Percentiles rank a stretch among this genome's conserved stretches.
phyloP scores from a whole-genome alignment of 2,888 invertebrate species.

The Diarsia brunnea region DNA sequence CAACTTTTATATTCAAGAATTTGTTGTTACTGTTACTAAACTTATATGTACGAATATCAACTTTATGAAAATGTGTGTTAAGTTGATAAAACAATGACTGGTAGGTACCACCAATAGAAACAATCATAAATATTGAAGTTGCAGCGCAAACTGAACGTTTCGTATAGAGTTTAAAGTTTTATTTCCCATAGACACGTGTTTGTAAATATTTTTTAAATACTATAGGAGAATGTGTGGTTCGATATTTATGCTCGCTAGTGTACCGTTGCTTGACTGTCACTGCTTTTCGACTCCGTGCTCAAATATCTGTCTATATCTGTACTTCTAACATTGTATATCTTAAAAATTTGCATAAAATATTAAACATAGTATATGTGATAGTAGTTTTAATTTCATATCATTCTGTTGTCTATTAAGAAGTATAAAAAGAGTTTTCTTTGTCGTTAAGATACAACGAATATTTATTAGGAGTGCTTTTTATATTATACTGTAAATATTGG shows the following conservation, averaged over 20 bases:
- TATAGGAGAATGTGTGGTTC: constrained; percentile 25
- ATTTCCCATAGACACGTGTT: neutral
- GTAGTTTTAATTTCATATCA: constrained; percentile 58
- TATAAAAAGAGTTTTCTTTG: constrained; percentile 51
- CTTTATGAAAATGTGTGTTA: neutral
- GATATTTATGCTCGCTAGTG: constrained; percentile 62
- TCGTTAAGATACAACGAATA: constrained; percentile 72
- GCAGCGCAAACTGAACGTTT: neutral
- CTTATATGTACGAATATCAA: too few relatives aligned
- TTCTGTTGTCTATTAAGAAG: constrained; percentile 48
- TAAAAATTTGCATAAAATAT: constrained; percentile 42
- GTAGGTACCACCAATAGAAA: neutral
- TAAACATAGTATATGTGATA: constrained; percentile 67
- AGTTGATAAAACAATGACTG: neutral
- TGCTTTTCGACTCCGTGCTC: constrained; percentile 67
- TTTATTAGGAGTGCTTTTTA: constrained; percentile 67
- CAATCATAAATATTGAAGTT: neutral
- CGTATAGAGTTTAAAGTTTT: neutral
- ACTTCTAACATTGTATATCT: constrained; percentile 32
- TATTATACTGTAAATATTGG: constrained; percentile 58
- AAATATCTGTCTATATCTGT: constrained; percentile 51
- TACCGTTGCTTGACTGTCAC: constrained; percentile 63
- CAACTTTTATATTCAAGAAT: constrained; percentile 1
- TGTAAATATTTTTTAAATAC: neutral
- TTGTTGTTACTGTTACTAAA: neutral